phyloP scores from a whole-genome alignment of 1,140 invertebrate species.

The Camponotus floridanus region DNA sequence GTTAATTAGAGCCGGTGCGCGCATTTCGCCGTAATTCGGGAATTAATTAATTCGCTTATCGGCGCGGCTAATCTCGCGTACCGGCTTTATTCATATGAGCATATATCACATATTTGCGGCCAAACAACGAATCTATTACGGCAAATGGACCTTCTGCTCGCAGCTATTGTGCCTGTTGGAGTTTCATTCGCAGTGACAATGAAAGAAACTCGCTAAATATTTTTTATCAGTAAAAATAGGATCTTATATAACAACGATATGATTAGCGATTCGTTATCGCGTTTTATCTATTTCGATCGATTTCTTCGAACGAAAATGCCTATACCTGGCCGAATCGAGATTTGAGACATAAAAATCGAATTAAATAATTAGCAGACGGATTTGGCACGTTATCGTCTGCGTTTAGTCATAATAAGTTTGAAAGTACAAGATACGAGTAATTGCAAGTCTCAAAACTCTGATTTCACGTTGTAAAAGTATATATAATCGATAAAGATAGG shows the following conservation, averaged over 20 bases:
- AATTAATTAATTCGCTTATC: slow-evolving; percentile 56
- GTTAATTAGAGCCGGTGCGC: slow-evolving; percentile 31
- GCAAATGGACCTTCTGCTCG: slow-evolving; percentile 7
- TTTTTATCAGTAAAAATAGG: slow-evolving; percentile 33
- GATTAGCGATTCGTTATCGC: slow-evolving; percentile 4
- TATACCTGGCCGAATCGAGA: background rate
- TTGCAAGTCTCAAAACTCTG: background rate
- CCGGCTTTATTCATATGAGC: slow-evolving; percentile 50
- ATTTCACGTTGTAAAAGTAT: slow-evolving; percentile 5
- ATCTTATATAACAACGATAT: slow-evolving; percentile 5
- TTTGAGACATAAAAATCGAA: slow-evolving; percentile 18
- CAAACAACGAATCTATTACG: slow-evolving; percentile 52
- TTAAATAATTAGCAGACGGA: slow-evolving; percentile 10
- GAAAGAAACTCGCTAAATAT: background rate
- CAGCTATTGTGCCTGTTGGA: slow-evolving; percentile 22
- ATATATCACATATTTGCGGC: slow-evolving; percentile 25
- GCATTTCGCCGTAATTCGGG: slow-evolving; percentile 32
- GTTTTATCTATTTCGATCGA: slow-evolving; percentile 25
- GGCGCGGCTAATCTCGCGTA: slow-evolving; percentile 42
- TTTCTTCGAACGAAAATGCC: background rate
- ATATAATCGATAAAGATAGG: slow-evolving; percentile 28
- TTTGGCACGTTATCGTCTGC: background rate
- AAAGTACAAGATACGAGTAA: slow-evolving; percentile 23
- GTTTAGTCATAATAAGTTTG: background rate
- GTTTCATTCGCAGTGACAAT: background rate